Base-by-base conservation (phyloP, 2,888 invertebrate genomes). In the Harpalus rufipes region DNA sequence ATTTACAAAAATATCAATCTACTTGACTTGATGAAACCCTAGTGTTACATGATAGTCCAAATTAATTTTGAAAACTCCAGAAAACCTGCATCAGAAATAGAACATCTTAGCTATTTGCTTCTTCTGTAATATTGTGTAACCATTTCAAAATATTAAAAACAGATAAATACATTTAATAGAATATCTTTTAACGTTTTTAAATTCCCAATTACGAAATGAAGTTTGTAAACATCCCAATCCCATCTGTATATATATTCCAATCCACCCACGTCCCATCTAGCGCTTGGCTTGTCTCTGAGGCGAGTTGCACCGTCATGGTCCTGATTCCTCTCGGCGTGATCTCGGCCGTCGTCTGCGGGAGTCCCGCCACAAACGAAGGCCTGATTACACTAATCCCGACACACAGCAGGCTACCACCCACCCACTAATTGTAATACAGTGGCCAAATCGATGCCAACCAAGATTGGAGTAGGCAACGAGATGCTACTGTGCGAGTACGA, bases 391-490 rank as follows among this genome's bases (percentile, higher is more conserved):
- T 90, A 91, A 90, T 90, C 91, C 90, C 51, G 72, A 59, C 85
- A 88, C 91, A 88, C 91, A 91, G 91, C 90, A 90, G 87, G 91
- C 90, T 90, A 90, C 90, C 90, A 90, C 81, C 89, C 68, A 88
- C 89, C 88, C 89, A 89, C 90, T 90, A 90, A 90, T 91, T 90
- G 90, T 91, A 90, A 91, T 90, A 89, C 91, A 85, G 85, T 85
- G 85, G 85, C 85, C 80, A 56, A 59, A 80, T 61, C 72, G 72
- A 79, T 65, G 58, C 14, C 41, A 44, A 51, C 41, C 16, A 72
- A 44, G 72, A 74, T 14, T n/a, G 59, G 32, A 32, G 6, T 10
- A 7, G 25, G n/a, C 14, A 32, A 1, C 0, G 8, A 32, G 25
- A 32, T 39, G 68, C 39, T 68, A 39, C 68, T 25, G 68, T 68